phyloP scores from a whole-genome alignment of 2,113 vertebrate genomes.

The Tetrao urogallus region DNA sequence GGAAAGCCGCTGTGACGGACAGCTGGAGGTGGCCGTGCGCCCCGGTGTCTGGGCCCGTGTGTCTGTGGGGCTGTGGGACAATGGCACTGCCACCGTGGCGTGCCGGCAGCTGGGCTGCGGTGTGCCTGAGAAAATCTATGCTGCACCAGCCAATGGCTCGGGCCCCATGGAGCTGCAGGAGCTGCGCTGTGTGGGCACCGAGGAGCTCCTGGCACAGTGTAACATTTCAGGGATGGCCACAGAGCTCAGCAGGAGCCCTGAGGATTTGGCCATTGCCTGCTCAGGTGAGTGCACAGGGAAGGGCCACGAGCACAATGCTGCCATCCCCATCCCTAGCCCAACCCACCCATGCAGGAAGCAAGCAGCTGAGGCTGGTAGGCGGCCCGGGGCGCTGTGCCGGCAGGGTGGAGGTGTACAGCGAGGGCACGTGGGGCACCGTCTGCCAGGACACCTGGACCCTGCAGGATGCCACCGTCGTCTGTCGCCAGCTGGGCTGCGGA shows the following conservation, averaged over 20 bases:
- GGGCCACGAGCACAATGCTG: fast-evolving
- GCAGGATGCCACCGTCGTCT: background rate
- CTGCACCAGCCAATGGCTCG: background rate
- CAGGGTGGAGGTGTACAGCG: background rate
- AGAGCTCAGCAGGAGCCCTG: fast-evolving
- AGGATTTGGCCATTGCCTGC: background rate
- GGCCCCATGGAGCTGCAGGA: fast-evolving
- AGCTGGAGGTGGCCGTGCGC: background rate
- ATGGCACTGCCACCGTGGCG: slow-evolving; percentile 57
- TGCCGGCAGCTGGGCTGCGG: slow-evolving; percentile 88
- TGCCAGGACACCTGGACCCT: slow-evolving; percentile 7
- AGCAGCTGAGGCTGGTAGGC: background rate
- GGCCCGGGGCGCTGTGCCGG: background rate
- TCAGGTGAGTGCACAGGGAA: background rate
- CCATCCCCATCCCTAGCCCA: fast-evolving
- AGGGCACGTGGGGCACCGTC: background rate
- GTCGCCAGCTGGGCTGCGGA: background rate
- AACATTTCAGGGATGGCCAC: fast-evolving
- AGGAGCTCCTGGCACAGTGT: background rate
- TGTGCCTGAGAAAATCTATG: background rate
- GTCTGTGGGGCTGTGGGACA: background rate
- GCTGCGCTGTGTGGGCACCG: background rate
- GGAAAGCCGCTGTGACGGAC: background rate
- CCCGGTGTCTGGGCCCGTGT: background rate
- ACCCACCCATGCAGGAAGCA: background rate